A percentile compares a stretch with the other conserved stretches of the same genome.
phyloP scores from a whole-genome alignment of 2,797 vertebrate genomes.

The Epinephelus awoara region DNA sequence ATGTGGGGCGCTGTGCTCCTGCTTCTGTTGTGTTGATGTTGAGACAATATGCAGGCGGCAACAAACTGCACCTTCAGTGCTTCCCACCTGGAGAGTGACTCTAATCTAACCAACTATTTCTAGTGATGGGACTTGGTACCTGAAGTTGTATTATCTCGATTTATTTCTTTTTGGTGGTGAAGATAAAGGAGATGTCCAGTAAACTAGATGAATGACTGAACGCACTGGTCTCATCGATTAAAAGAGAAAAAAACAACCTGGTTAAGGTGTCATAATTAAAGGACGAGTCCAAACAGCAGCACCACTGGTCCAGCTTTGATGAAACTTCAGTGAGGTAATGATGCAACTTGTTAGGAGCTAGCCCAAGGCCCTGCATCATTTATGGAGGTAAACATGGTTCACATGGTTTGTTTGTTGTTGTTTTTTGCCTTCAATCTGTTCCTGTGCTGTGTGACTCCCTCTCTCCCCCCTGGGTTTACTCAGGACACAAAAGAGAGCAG shows the following conservation, averaged over 20 bases:
- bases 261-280: constrained; percentile 8
- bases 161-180: not conserved
- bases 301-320: constrained; percentile 35
- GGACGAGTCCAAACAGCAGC: constrained; percentile 17
- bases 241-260: not conserved
- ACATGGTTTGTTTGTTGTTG: constrained; percentile 41
- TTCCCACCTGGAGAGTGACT: constrained; percentile 21
- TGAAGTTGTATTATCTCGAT: not conserved
- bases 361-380: constrained; percentile 29
- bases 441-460: constrained; percentile 20
- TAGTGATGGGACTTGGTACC: not conserved
- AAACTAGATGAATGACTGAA: not conserved
- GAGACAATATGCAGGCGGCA: constrained; percentile 44
- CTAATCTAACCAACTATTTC: not conserved
- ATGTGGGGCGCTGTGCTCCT: not conserved
- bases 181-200: not conserved
- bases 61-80: constrained; percentile 45
- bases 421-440: constrained; percentile 41
- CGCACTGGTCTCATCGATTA: not conserved
- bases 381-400: constrained; percentile 38
- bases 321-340: constrained; percentile 40
- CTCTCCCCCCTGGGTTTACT: constrained; percentile 36
- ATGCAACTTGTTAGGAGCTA: constrained; percentile 42
- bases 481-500: constrained; percentile 40
- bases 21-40: constrained; percentile 40